Percentiles rank a stretch among this genome's conserved stretches.
Evolutionary conservation across 1,140 invertebrate species (phyloP).

Genomic region (Ceratina australensis): DNA sequence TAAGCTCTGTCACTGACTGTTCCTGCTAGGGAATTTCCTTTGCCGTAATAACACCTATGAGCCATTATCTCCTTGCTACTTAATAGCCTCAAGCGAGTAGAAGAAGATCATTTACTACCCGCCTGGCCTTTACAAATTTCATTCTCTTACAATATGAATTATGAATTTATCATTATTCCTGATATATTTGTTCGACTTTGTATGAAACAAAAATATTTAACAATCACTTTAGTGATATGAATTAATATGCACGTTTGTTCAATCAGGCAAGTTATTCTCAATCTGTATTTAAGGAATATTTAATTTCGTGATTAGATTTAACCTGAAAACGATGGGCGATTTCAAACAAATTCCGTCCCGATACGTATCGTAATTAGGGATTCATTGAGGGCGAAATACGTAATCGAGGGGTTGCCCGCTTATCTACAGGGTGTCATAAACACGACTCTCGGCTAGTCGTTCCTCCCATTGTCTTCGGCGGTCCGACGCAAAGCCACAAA

Average conservation of each 20-base stretch:
- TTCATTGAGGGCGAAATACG: constrained; percentile 67
- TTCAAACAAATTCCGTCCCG: neutral
- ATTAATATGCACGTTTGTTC: too few relatives aligned
- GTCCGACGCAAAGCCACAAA: constrained; percentile 72
- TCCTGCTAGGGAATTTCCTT: constrained; percentile 66
- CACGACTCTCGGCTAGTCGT: constrained; percentile 64
- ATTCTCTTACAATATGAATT: too few relatives aligned
- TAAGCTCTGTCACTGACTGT: constrained; percentile 64
- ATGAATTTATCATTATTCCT: too few relatives aligned
- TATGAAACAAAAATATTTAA: too few relatives aligned
- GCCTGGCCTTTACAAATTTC: too few relatives aligned
- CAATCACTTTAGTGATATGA: too few relatives aligned
- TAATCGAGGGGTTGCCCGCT: constrained; percentile 62
- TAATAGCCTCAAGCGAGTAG: too few relatives aligned
- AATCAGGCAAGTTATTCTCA: too few relatives aligned
- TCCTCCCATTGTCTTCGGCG: constrained; percentile 72
- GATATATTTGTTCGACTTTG: too few relatives aligned
- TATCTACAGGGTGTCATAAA: constrained; percentile 77
- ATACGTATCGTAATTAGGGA: constrained; percentile 56
- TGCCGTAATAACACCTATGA: constrained; percentile 16
- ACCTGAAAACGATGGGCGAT: neutral
- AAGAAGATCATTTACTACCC: too few relatives aligned
- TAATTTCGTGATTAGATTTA: neutral
- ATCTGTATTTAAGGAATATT: too few relatives aligned
- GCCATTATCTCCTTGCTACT: too few relatives aligned